Evolutionary conservation across 2,113 vertebrate species (phyloP).

Genomic region (Hemibagrus wyckioides): DNA sequence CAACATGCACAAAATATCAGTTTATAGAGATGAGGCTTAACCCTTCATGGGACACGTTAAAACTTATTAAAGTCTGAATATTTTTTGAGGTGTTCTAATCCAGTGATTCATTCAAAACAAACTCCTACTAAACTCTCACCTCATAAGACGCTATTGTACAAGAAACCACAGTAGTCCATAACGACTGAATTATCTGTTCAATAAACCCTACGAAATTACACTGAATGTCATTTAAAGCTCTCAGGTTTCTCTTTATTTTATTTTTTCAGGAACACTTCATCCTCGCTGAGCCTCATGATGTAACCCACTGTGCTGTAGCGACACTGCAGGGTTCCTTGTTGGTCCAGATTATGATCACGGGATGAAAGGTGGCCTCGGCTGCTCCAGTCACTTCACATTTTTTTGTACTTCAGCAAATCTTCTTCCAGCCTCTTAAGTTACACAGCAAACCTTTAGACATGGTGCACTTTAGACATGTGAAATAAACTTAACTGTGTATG

Average conservation of each 20-base stretch:
- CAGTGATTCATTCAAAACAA: not conserved
- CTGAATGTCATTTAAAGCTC: not conserved
- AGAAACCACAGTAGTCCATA: not conserved
- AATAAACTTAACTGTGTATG: not conserved
- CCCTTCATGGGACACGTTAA: not conserved
- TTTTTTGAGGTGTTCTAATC: not conserved
- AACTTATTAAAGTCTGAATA: not conserved
- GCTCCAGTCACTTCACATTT: slow-evolving; percentile 49
- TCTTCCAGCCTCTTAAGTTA: too few relatives aligned
- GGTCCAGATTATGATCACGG: slow-evolving; percentile 31
- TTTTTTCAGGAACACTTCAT: not conserved
- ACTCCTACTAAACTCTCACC: not conserved
- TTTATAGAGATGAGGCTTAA: not conserved
- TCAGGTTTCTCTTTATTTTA: not conserved
- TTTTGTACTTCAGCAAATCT: not conserved
- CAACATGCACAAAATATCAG: not conserved
- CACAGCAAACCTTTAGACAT: slow-evolving; percentile 5
- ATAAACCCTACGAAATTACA: not conserved
- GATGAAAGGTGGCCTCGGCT: slow-evolving; percentile 53
- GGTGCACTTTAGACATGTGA: not conserved
- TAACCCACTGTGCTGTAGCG: slow-evolving; percentile 15
- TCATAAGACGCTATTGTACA: not conserved
- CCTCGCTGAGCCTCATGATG: not conserved
- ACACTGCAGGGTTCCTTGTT: slow-evolving; percentile 50
- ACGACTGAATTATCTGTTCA: not conserved